Evolutionary conservation across 1,140 invertebrate genomes (phyloP), one percentile per base, ranked within the genome.

Genomic region (Listronotus oregonensis): DNA sequence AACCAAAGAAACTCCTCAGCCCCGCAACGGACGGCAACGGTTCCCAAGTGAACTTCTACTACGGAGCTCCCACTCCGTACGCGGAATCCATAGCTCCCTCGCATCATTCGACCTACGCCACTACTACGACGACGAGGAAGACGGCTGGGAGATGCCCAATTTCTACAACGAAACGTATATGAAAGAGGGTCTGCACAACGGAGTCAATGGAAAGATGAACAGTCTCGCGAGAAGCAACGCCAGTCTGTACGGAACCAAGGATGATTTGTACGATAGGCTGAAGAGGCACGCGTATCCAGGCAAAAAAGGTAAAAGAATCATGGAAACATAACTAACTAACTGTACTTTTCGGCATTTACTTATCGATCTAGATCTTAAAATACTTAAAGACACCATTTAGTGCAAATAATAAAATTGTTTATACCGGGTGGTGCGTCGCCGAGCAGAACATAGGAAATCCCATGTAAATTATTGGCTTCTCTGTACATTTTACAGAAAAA

Each of bases 91-190:
- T 96, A 70, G 95, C 95, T 0, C 94, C 95, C 0, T 96, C 94
- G 1, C 94, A 96, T 80, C 94, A 97, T 75, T 95, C 93, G 39
- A 96, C 93, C 0, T 97, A 97, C 77, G 94, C 94, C 94, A 96
- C 78, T 97, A 96, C 78, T 97, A 96, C 73, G 92, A 94, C 77
- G 92, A 95, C 70, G 95, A 97, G 76, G 95, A 96, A 77, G 94
- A 96, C 70, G 94, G 94, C 11, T 96, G 94, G 94, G 94, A 96
- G 77, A 96, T 97, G 94, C 94, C 95, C 0, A 96, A 96, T 79
- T 96, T 96, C 78, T 97, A 97, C 79, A 96, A 96, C 80, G 94
- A 97, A 82, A 95, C 94, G 14, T 96, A 96, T 73, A 95, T 96
- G 93, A 96, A 96, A 84, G 91, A 94, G 83, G 92, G 91, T 80